Evolutionary conservation across 2,888 invertebrate genomes (phyloP).

Genomic region (Drosophila borealis): DNA sequence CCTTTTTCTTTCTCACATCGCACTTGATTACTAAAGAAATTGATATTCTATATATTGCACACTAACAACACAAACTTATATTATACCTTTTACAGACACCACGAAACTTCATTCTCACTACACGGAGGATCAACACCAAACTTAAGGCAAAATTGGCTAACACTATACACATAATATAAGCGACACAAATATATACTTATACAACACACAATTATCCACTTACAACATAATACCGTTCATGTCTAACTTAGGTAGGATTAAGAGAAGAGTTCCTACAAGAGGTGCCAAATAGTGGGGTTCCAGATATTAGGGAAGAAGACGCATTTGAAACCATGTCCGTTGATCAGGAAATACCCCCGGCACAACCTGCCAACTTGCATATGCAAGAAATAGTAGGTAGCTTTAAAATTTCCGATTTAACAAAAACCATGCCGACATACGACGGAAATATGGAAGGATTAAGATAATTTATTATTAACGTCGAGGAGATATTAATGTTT

Average conservation of each 20-base stretch:
- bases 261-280: background rate
- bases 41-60: too few relatives aligned
- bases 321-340: background rate
- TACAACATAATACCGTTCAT: background rate
- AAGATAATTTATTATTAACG: background rate
- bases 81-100: too few relatives aligned
- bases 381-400: background rate
- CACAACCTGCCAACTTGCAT: background rate
- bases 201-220: too few relatives aligned
- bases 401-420: background rate
- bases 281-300: background rate
- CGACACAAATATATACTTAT: too few relatives aligned
- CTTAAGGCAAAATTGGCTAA: too few relatives aligned
- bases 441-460: background rate
- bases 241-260: background rate
- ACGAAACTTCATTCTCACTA: too few relatives aligned
- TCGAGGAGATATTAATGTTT: background rate
- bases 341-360: background rate
- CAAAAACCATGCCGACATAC: background rate
- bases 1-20: too few relatives aligned
- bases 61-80: too few relatives aligned
- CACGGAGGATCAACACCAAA: too few relatives aligned
- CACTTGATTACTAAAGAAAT: too few relatives aligned
- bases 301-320: background rate
- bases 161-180: too few relatives aligned